Conservation (phyloP, 2,797 vertebrate genomes). For the Pangasius sanitwongsei region DNA sequence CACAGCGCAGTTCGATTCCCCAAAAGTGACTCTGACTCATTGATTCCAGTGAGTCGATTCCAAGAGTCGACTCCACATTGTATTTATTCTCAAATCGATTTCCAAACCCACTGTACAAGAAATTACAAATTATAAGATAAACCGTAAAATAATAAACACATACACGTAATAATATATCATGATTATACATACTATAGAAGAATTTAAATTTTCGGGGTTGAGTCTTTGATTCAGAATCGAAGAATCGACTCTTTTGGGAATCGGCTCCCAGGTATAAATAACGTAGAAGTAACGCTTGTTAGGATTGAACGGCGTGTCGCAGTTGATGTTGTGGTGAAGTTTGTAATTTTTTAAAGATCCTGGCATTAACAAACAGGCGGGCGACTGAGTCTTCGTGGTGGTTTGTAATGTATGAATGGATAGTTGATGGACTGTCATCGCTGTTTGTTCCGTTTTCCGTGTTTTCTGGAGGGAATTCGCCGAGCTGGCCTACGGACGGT, state of each 20-base stretch:
- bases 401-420: constrained; percentile 85
- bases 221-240: not conserved
- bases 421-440: constrained; percentile 82
- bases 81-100: not conserved
- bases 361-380: constrained; percentile 68
- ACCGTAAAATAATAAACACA: not conserved
- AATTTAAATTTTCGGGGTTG: not conserved
- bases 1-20: not conserved
- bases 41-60: not conserved
- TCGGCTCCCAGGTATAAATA: not conserved
- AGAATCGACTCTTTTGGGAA: not conserved
- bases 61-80: not conserved
- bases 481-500: constrained; percentile 64
- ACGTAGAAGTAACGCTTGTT: not conserved
- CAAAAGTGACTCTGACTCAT: not conserved
- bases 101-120: not conserved
- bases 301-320: constrained; percentile 4
- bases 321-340: constrained; percentile 9
- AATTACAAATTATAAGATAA: not conserved
- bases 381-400: constrained; percentile 69
- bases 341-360: constrained; percentile 60
- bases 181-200: not conserved
- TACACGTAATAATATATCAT: not conserved
- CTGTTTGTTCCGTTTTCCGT: constrained; percentile 76
- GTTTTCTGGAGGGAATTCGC: constrained; percentile 64